Evolutionary conservation across 2,888 invertebrate genomes (phyloP), one percentile per base, ranked within the genome.

Genomic region (Thyatira batis): DNA sequence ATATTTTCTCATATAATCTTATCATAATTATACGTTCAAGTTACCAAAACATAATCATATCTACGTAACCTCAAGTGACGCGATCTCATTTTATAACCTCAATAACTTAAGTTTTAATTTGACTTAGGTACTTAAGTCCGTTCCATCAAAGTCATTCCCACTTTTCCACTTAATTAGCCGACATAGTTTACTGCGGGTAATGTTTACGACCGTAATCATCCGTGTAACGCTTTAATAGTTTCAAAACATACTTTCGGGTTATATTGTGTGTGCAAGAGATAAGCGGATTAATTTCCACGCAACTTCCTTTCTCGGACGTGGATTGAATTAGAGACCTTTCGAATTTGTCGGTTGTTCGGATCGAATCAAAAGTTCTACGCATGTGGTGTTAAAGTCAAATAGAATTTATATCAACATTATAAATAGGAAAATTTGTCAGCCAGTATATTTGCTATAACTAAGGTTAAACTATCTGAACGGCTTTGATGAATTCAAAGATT

Each of bases 321-420:
- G 73, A 73, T 73, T 73, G 67, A 74, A 76, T 80, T 73, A 73
- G 74, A 80, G 78, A 62, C 77, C 78, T 80, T 79, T 76, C 77
- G 67, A 80, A 79, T 79, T 70, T 62, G 57, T 50, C 54, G 54
- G 51, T 63, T 55, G 52, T 56, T 45, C 44, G 54, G 55, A 54
- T 55, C 53, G 52, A 55, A 57, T 57, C 46, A 49, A 52, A 43
- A 33, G 13, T 46, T 20, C 44, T 44, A 11, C 20, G 20, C 9
- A 9, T 44, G 20, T 44, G 20, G 20, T 20, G 9, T 4, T 4
- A 4, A 6, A 23, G 23, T 3, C 23, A 23, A 23, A 4, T 23
- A 23, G 23, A 23, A 23, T 23, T 6, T 6, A 4, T 23, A 23
- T 23, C 6, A 23, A 6, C 23, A 23, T 23, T 23, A 6, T 23